Evolutionary conservation across 2,797 vertebrate genomes (phyloP), one percentile per base, ranked within the genome.

Genomic region (Fratercula arctica): DNA sequence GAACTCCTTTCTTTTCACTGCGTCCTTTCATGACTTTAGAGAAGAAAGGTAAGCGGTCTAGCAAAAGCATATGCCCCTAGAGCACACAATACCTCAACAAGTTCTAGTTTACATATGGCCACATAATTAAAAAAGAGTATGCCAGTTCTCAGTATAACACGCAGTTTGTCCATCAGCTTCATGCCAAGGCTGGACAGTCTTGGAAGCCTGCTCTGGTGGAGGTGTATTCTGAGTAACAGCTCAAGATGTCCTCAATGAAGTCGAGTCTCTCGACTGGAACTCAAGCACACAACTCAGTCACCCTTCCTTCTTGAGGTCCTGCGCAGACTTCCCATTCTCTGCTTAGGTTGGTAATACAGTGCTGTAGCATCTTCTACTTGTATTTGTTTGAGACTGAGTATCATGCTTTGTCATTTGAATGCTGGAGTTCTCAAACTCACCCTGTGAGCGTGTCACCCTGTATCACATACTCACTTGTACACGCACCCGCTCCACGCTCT

Each of bases 231-330:
- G 70, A 85, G 39, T 25, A 69, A 76, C 53, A 81, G 46, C 45
- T 77, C 67, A 83, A 89, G 45, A 28, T 57, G 91, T 45, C 67
- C 28, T 45, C 82, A 10, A 0, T 5, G n/a, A 87, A 76, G 64
- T 4, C 8, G 13, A 83, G 48, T n/a, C 8, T 64, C 76, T 51
- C 45, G 72, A 35, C 41, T 6, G 21, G 26, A 76, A 50, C 57
- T 39, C 41, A n/a, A 76, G 54, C 29, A 48, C 26, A 37, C 0
- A 0, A 18, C 39, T 53, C 31, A 3, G 24, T 1, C 16, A 25
- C 23, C 23, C 16, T 35, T 80, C 39, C 59, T 41, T 51, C 41
- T 33, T 23, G 23, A 67, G 19, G 33, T 56, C 26, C 51, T 48
- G 15, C 0, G 0, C 6, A 74, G 56, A 74, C 23, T 13, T 75